These are phyloP conservation scores for Sturnus vulgaris DNA, from an alignment of 2,113 vertebrate genomes.

Conservation along the genomic window DNA sequence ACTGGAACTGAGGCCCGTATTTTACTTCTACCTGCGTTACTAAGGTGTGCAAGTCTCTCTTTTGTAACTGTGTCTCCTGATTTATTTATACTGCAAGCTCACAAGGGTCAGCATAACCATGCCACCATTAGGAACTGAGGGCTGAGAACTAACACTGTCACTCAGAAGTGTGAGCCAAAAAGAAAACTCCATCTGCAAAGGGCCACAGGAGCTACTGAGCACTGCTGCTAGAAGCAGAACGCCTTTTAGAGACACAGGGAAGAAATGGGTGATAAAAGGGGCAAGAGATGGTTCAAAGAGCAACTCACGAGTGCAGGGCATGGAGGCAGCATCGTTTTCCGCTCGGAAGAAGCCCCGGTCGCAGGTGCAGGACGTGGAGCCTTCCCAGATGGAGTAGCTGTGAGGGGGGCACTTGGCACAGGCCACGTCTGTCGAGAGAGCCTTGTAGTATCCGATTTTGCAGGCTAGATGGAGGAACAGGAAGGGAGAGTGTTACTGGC, in stretches of 20 bases:
- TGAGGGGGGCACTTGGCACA: conserved; percentile 94
- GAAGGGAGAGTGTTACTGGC: conserved; percentile 22
- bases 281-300: neutral
- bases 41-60: neutral
- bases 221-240: neutral
- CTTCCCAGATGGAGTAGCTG: conserved; percentile 93
- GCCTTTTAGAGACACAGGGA: neutral
- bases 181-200: neutral
- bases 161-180: neutral
- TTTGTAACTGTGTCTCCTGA: neutral
- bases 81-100: neutral
- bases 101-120: neutral
- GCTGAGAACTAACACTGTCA: neutral
- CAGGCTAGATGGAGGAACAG: conserved; percentile 78
- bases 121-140: neutral
- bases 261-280: neutral
- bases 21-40: neutral
- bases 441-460: conserved; percentile 95
- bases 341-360: conserved; percentile 93
- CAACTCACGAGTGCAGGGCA: conserved; percentile 94
- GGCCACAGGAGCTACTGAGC: neutral
- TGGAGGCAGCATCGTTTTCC: conserved; percentile 88
- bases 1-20: neutral
- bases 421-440: conserved; percentile 84
- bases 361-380: conserved; percentile 90